Evolutionary conservation across 2,888 invertebrate species (phyloP), one percentile per base, ranked within the genome.

Genomic region (Siphlonurus alternatus): DNA sequence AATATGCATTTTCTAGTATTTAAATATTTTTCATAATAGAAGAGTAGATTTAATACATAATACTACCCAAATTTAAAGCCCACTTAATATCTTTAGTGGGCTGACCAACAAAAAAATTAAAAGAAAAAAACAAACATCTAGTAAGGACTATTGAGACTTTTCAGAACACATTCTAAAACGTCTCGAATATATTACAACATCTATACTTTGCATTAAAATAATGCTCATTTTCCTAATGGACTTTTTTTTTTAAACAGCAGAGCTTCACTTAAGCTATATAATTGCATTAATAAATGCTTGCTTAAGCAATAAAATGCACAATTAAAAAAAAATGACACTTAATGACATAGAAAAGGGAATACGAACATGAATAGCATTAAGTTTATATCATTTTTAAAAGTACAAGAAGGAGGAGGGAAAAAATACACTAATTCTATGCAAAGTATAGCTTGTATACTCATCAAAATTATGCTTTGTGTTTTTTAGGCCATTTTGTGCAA

Each of bases 201-300:
- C 88, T 88, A 88, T 88, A 88, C 88, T 88, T 88, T 88, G 88
- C 88, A 88, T 86, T 84, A 87, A 88, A 88, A 83, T 87, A 88
- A 88, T 88, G 87, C 85, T 84, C 84, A 85, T 87, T 87, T 85
- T 85, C 84, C 76, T 76, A 82, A 80, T 79, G 79, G 79, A 79
- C 79, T 79, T 38, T 38, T 38, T 38, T 38, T 10, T 38, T 38
- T 18, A 51, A 10, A 10, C 53, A 51, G 53, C 53, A 51, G 53
- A 51, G 53, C 10, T n/a, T 10, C n/a, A n/a, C n/a, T 51, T 51
- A n/a, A 10, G n/a, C n/a, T n/a, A 51, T 10, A 51, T 15, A 51
- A 51, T 15, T 51, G 53, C 10, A 51, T 51, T n/a, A n/a, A n/a
- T n/a, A n/a, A n/a, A n/a, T n/a, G n/a, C n/a, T n/a, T 38, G 38